phyloP scores from a whole-genome alignment of 2,888 invertebrate species.

The Spodoptera littoralis region DNA sequence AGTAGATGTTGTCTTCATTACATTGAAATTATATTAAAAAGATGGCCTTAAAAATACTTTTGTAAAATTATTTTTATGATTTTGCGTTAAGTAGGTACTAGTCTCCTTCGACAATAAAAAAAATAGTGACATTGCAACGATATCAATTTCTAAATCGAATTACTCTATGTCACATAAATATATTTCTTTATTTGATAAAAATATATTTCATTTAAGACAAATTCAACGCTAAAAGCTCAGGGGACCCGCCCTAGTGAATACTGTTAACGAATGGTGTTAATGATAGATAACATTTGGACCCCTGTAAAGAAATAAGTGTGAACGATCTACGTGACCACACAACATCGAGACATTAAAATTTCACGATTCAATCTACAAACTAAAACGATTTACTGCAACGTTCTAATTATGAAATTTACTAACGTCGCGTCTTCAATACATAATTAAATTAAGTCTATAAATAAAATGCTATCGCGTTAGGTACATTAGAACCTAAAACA shows the following conservation, averaged over 20 bases:
- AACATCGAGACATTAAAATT: conserved; percentile 78
- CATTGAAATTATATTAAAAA: conserved; percentile 65
- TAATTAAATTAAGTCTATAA: conserved; percentile 58
- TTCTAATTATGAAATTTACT: conserved; percentile 46
- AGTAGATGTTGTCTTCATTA: conserved; percentile 60
- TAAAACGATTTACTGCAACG: conserved; percentile 54
- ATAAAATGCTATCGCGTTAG: conserved; percentile 72
- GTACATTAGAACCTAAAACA: conserved; percentile 66
- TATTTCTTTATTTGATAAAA: conserved; percentile 59
- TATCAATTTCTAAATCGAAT: conserved; percentile 63
- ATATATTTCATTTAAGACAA: conserved; percentile 62
- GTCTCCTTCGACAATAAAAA: conserved; percentile 61
- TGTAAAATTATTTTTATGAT: conserved; percentile 71
- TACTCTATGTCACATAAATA: conserved; percentile 58
- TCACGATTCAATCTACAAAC: conserved; percentile 62
- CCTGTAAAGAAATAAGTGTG: conserved; percentile 56
- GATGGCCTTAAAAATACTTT: conserved; percentile 74
- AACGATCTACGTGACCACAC: conserved; percentile 72
- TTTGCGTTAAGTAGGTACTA: conserved; percentile 66
- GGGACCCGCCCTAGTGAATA: conserved; percentile 55
- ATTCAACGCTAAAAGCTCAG: conserved; percentile 64
- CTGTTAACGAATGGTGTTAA: conserved; percentile 37
- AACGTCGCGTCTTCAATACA: conserved; percentile 32
- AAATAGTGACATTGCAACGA: conserved; percentile 57
- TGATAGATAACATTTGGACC: conserved; percentile 35